These are phyloP conservation scores for Myiozetetes cayanensis DNA, from an alignment of 2,113 vertebrate genomes.

Conservation along the genomic window DNA sequence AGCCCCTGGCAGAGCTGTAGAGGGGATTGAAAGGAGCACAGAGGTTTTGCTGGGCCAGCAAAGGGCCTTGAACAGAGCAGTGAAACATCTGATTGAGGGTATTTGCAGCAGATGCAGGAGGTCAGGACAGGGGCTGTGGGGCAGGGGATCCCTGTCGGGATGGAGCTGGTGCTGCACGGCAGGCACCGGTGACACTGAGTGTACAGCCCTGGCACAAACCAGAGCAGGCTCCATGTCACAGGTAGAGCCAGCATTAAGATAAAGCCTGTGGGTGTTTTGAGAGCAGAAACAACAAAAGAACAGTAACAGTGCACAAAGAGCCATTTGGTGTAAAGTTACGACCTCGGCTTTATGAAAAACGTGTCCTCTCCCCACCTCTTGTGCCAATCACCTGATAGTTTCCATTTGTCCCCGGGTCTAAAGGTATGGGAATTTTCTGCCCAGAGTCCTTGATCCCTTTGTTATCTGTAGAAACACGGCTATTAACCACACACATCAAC, in stretches of 20 bases:
- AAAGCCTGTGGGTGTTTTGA: not conserved
- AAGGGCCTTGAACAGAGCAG: not conserved
- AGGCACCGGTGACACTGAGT: not conserved
- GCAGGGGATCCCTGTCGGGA: not conserved
- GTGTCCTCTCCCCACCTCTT: not conserved
- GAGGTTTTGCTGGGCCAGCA: not conserved
- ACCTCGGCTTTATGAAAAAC: not conserved
- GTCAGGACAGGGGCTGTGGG: not conserved
- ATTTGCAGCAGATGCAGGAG: not conserved
- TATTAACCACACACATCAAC: not conserved
- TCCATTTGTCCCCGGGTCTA: not conserved
- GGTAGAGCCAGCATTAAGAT: not conserved
- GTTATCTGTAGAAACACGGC: not conserved
- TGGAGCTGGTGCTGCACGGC: not conserved
- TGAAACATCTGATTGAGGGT: rapidly evolving
- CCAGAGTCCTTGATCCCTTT: not conserved
- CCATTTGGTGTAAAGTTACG: not conserved
- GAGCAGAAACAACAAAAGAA: not conserved
- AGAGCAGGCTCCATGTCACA: not conserved
- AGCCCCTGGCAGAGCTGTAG: not conserved
- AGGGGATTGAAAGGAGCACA: not conserved
- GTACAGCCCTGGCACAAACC: not conserved
- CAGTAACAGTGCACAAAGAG: not conserved
- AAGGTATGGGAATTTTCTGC: not conserved
- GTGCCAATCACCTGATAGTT: not conserved